Conservation (phyloP, 2,113 vertebrate genomes). For the Pangasianodon hypophthalmus region DNA sequence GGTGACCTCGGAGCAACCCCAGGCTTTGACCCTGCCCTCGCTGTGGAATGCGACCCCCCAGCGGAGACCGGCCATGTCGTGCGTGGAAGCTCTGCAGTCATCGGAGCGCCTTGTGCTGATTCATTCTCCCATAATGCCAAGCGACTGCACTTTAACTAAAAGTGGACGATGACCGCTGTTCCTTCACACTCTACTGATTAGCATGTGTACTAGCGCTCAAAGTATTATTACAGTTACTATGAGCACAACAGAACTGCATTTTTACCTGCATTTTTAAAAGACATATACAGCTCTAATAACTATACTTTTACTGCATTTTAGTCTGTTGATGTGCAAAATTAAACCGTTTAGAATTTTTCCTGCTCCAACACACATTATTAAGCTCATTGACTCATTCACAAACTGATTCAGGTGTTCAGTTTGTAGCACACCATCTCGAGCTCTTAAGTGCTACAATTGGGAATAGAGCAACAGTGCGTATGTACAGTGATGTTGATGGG, state of each 20-base stretch:
- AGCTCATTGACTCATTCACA: not conserved
- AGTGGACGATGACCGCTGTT: not conserved
- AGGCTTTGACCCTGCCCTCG: conserved; percentile 71
- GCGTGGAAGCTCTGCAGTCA: conserved; percentile 58
- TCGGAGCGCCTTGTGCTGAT: conserved; percentile 50
- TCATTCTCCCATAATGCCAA: conserved; percentile 43
- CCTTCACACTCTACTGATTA: not conserved
- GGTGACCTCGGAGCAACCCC: conserved; percentile 72
- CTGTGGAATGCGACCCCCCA: conserved; percentile 72
- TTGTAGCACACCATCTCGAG: not conserved
- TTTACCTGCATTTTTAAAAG: not conserved
- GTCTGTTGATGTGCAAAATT: not conserved
- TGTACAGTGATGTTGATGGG: no score
- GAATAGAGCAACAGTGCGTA: not conserved
- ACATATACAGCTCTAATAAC: not conserved
- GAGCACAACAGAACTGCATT: not conserved
- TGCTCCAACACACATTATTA: not conserved
- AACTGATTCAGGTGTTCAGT: not conserved
- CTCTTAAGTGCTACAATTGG: not conserved
- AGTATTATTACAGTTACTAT: not conserved
- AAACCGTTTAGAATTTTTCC: not conserved
- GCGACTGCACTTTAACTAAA: conserved; percentile 32
- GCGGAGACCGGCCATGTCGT: conserved; percentile 61
- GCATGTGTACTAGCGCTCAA: not conserved
- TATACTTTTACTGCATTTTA: not conserved